Percentiles rank a stretch among this genome's conserved stretches.
Conservation (phyloP, 2,888 invertebrate genomes). For the Cheilosia urbana region DNA sequence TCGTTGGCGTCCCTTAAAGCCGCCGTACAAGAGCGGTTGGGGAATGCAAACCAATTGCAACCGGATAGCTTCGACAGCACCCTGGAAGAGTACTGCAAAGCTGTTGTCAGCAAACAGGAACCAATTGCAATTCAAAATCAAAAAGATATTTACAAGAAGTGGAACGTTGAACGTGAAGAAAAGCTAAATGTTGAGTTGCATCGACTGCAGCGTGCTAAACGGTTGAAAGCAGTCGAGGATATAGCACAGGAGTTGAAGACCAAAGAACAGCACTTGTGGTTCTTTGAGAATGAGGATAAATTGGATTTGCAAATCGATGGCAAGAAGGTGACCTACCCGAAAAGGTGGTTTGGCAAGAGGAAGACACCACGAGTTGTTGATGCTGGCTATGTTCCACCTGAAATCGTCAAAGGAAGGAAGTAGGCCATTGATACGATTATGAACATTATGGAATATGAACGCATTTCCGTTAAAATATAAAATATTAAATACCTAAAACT, state of each 20-base stretch:
- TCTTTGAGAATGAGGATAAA: constrained; percentile 92
- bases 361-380: constrained; percentile 84
- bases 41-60: constrained; percentile 78
- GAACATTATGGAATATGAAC: too few species aligned
- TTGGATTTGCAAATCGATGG: constrained; percentile 89
- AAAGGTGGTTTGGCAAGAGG: constrained; percentile 84
- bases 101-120: constrained; percentile 80
- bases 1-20: constrained; percentile 81
- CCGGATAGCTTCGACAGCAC: constrained; percentile 77
- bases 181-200: constrained; percentile 86
- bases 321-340: constrained; percentile 84
- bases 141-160: constrained; percentile 85
- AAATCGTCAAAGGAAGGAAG: constrained; percentile 83
- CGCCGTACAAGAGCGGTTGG: constrained; percentile 82
- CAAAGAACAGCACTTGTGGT: constrained; percentile 89
- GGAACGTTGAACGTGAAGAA: constrained; percentile 86
- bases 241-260: constrained; percentile 84
- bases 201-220: constrained; percentile 84
- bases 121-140: constrained; percentile 83
- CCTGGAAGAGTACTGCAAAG: constrained; percentile 79
- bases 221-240: constrained; percentile 85
- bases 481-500: not conserved
- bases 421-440: constrained; percentile 66
- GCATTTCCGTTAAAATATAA: constrained; percentile 4
- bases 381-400: constrained; percentile 90